Base-by-base conservation (phyloP, 2,113 vertebrate species). In the Dicaeum eximium region DNA sequence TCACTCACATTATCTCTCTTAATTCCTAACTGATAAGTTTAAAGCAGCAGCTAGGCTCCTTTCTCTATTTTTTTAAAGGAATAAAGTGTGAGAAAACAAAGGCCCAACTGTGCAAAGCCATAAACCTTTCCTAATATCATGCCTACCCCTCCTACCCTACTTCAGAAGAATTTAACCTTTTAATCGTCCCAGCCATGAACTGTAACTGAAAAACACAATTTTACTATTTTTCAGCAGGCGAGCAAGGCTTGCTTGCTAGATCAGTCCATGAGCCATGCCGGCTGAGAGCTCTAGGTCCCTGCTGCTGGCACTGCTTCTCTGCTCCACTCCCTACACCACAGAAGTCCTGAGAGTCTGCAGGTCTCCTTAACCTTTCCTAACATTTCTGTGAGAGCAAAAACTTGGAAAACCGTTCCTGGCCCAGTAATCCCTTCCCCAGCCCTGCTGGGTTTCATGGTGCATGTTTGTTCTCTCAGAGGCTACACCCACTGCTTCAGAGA, bases 1-100 rank as follows among this genome's bases (percentile, higher is more conserved):
- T 90, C 86, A 91, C 65, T 90, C 57, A 40, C 88, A 28, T 74
- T 80, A 86, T 86, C 91, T 96, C 89, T 61, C 92, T 20, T 20
- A 64, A 66, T 89, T 96, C 91, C 67, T 30, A 33, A 30, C 64
- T 30, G 67, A 71, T 88, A 95, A 67, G 21, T 47, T 80, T 37
- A 73, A 94, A 90, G 67, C 40, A 90, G 74, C n/a, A 77, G 30
- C 51, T 12, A 19, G 14, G 15, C 22, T 60, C 78, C 42, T 65
- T n/a, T 42, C 47, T 42, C n/a, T 8, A 3, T 7, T 38, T 38
- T 28, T 18, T 13, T 40, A 0, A 66, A 23, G 22, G 18, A 85
- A 65, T 70, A 22, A 74, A 67, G 16, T 17, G 12, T 17, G 13
- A 77, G 67, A 73, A 86, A 92, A 85, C n/a, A 75, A 84, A 93